These are phyloP conservation scores for Pseudomyrmex pallidus DNA, from an alignment of 1,140 invertebrate genomes.

Conservation along the genomic window DNA sequence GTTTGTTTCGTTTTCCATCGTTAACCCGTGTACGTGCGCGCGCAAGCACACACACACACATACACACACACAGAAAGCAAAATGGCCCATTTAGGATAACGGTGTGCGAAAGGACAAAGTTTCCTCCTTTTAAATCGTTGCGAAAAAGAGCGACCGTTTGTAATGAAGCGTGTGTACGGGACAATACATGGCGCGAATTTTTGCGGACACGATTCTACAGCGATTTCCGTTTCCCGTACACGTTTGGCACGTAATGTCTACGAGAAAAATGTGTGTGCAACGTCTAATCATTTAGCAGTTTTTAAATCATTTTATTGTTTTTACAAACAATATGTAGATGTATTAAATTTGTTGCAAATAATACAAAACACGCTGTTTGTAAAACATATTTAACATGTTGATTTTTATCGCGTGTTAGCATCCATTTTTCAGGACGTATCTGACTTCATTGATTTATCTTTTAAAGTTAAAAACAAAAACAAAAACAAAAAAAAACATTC, in stretches of 20 bases:
- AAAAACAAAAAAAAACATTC: no score
- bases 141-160: constrained; percentile 18
- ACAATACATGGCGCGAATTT: constrained; percentile 4
- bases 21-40: constrained; percentile 64
- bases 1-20: constrained; percentile 74
- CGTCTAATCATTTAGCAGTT: neutral
- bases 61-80: neutral
- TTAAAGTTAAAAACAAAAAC: no score
- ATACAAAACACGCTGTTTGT: no score
- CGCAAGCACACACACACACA: neutral
- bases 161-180: constrained; percentile 18
- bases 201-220: neutral
- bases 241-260: neutral
- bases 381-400: no score
- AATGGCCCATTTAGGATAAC: constrained; percentile 30
- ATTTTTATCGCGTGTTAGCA: no score
- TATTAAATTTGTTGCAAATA: no score
- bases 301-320: no score
- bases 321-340: no score
- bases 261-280: neutral
- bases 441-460: no score
- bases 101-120: constrained; percentile 34
- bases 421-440: no score
- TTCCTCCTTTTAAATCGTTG: constrained; percentile 33
- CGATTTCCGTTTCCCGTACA: neutral